Percentiles rank a stretch among this genome's conserved stretches.
phyloP scores from a whole-genome alignment of 2,113 vertebrate genomes.

The Physeter macrocephalus region DNA sequence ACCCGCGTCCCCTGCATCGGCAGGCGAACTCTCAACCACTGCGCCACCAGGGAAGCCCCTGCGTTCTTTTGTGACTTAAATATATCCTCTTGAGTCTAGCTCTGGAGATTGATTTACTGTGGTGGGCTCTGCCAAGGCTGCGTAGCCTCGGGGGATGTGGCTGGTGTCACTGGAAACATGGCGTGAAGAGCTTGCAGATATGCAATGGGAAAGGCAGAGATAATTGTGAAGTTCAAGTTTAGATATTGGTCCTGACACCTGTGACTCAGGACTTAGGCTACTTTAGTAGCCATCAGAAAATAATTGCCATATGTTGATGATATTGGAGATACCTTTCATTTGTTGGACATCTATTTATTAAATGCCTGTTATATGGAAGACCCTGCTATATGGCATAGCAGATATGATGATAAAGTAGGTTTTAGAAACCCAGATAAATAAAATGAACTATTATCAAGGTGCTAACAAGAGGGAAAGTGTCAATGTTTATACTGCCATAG shows the following conservation, averaged over 20 bases:
- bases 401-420: not conserved
- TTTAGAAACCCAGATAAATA: not conserved
- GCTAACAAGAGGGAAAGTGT: not conserved
- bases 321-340: not conserved
- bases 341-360: not conserved
- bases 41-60: too few relatives aligned
- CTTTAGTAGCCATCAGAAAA: not conserved
- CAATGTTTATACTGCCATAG: not conserved
- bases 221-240: not conserved
- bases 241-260: not conserved
- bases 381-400: not conserved
- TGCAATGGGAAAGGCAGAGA: not conserved
- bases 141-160: not conserved
- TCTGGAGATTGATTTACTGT: conserved; percentile 65
- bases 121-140: conserved; percentile 4
- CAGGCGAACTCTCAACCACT: too few relatives aligned
- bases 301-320: not conserved
- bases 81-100: conserved; percentile 63
- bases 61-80: conserved; percentile 78
- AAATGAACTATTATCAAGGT: not conserved
- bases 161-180: not conserved
- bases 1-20: too few relatives aligned
- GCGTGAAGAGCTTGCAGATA: not conserved
- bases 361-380: not conserved
- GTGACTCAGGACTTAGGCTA: not conserved